phyloP scores from a whole-genome alignment of 1,140 invertebrate genomes.

The Chlorops oryzae region DNA sequence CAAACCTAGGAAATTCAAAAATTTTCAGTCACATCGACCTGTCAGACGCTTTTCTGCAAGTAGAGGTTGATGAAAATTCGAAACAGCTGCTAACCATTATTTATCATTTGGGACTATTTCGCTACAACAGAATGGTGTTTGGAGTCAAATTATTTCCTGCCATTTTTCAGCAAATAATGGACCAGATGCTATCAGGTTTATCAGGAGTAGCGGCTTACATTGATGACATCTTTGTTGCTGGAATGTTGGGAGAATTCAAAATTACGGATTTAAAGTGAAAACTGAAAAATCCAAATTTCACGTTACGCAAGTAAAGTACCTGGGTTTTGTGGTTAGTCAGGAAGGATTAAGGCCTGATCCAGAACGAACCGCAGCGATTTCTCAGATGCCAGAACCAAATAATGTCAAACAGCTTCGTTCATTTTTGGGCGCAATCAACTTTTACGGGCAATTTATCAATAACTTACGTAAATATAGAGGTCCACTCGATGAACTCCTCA shows the following conservation, averaged over 20 bases:
- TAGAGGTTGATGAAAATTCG: conserved; percentile 8
- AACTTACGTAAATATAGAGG: conserved; percentile 32
- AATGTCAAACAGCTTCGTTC: conserved; percentile 16
- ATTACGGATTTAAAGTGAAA: conserved; percentile 9
- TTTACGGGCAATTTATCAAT: conserved; percentile 23
- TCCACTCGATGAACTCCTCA: conserved; percentile 10
- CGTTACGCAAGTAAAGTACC: conserved; percentile 24
- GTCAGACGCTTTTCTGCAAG: conserved; percentile 9
- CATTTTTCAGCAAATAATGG: conserved; percentile 12
- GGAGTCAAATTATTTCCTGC: conserved; percentile 5
- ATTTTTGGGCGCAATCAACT: conserved; percentile 25
- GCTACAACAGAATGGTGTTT: conserved; percentile 3
- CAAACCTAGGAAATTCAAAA: conserved; percentile 1
- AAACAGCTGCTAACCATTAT: conserved; percentile 5
- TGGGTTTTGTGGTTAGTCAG: conserved; percentile 42
- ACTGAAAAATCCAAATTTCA: conserved; percentile 8
- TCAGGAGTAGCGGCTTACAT: not conserved
- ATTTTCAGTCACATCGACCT: conserved; percentile 13
- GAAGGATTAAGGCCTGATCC: conserved; percentile 33
- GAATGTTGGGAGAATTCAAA: conserved; percentile 2
- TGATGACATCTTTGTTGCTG: conserved; percentile 11
- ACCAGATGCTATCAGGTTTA: conserved; percentile 5
- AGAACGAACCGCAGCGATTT: conserved; percentile 28
- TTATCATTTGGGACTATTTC: not conserved
- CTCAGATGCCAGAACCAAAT: conserved; percentile 21